Conservation (phyloP, 2,888 invertebrate genomes). For the Calliphora vomitoria region DNA sequence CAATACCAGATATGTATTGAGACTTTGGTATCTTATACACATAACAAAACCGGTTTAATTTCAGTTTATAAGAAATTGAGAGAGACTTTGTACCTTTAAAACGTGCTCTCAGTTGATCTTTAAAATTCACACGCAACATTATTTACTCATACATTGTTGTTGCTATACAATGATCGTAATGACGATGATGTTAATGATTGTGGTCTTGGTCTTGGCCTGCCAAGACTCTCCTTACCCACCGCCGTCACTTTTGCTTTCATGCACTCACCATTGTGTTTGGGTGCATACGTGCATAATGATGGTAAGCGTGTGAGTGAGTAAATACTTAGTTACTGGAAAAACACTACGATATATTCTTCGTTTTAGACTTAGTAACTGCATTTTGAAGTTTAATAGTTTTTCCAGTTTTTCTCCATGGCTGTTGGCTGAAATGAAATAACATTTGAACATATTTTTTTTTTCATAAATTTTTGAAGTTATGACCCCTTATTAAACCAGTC, state of each 20-base stretch:
- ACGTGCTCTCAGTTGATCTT: not conserved
- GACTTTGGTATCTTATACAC: not conserved
- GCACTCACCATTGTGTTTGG: not conserved
- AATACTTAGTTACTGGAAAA: not conserved
- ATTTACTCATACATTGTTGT: not conserved
- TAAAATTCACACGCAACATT: constrained; percentile 18
- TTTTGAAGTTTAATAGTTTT: constrained; percentile 31
- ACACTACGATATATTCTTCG: not conserved
- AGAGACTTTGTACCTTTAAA: not conserved
- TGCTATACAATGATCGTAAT: not conserved
- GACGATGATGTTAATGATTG: constrained; percentile 4
- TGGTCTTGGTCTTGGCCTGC: not conserved
- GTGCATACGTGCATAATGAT: not conserved
- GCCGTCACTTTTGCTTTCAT: constrained; percentile 68
- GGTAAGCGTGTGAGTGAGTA: not conserved
- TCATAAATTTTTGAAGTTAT: constrained; percentile 22
- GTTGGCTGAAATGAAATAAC: constrained; percentile 27
- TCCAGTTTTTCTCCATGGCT: constrained; percentile 43
- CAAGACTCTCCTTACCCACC: constrained; percentile 23
- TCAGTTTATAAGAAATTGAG: not conserved
- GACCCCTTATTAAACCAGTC: constrained; percentile 51
- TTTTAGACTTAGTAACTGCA: constrained; percentile 14
- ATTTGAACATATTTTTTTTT: constrained; percentile 31
- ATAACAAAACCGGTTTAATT: constrained; percentile 48
- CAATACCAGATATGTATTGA: not conserved